Conservation (phyloP, 1,140 invertebrate species). For the Maconellicoccus hirsutus region DNA sequence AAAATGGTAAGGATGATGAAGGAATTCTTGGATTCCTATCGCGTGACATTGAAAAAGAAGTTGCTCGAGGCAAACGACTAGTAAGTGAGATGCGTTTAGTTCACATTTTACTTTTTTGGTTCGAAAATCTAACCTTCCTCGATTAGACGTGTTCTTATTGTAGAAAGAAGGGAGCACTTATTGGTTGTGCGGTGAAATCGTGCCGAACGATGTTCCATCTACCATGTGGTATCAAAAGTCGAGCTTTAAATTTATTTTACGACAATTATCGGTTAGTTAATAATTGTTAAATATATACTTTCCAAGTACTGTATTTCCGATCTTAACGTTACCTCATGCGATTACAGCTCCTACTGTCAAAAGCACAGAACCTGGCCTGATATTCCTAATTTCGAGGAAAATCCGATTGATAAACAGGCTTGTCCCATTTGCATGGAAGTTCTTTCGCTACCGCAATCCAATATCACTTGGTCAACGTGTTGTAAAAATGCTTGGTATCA, state of each 20-base stretch:
- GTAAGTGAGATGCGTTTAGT: background rate
- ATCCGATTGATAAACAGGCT: background rate
- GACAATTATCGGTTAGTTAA: background rate
- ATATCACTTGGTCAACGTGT: constrained; percentile 45
- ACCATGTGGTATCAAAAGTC: background rate
- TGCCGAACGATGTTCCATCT: background rate
- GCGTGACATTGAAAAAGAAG: background rate
- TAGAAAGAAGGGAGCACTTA: background rate
- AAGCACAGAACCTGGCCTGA: background rate
- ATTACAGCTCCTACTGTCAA: background rate
- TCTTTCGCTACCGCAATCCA: constrained; percentile 30
- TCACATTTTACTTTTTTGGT: background rate
- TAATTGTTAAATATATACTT: background rate
- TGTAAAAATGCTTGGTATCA: constrained; percentile 51
- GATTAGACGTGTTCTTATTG: background rate
- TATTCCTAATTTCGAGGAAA: background rate
- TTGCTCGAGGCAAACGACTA: background rate
- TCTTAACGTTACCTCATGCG: too few species aligned
- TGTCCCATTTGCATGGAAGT: background rate
- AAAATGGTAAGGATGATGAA: background rate
- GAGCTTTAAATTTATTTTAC: background rate
- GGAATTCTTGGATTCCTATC: background rate
- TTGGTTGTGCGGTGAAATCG: background rate
- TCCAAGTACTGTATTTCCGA: background rate
- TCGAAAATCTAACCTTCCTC: too few species aligned